Evolutionary conservation across 2,888 invertebrate genomes (phyloP).

Genomic region (Sabatieria punctata): DNA sequence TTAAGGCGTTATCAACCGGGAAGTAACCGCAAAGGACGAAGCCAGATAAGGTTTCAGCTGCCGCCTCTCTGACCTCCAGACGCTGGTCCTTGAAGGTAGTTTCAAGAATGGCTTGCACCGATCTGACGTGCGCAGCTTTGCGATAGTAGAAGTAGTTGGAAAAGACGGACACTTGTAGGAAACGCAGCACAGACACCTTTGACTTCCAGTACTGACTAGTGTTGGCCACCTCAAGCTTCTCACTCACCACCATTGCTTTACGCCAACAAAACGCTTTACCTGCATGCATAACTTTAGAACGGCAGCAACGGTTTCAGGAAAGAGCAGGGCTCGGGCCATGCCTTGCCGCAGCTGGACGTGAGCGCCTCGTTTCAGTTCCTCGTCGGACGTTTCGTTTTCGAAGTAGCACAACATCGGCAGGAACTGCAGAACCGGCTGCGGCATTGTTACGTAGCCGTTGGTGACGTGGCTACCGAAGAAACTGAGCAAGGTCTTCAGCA

Average conservation of each 20-base stretch:
- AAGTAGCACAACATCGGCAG: constrained; percentile 38
- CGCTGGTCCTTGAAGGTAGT: constrained; percentile 12
- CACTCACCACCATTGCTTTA: background rate
- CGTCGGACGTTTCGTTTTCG: constrained; percentile 58
- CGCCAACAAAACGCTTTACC: no score
- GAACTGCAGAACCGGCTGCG: constrained; percentile 13
- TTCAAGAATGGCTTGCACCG: background rate
- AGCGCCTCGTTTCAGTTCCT: constrained; percentile 48
- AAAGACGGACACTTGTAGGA: constrained; percentile 40
- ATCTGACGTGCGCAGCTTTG: background rate
- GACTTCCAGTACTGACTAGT: constrained; percentile 37
- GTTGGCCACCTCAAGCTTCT: constrained; percentile 9
- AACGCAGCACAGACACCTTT: constrained; percentile 36
- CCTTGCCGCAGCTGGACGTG: constrained; percentile 14
- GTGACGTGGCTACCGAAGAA: constrained; percentile 15
- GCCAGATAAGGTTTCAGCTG: constrained; percentile 63
- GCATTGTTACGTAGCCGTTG: constrained; percentile 8
- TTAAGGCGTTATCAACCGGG: constrained; percentile 35
- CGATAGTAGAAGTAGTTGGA: constrained; percentile 37
- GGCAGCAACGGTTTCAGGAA: constrained; percentile 8
- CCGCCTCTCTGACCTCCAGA: constrained; percentile 53
- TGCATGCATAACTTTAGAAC: constrained; percentile 11
- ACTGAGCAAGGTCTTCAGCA: constrained; percentile 17
- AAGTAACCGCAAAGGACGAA: constrained; percentile 63
- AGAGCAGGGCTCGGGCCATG: constrained; percentile 12